Conservation (phyloP, 2,113 vertebrate species). For the Ailuropoda melanoleuca region DNA sequence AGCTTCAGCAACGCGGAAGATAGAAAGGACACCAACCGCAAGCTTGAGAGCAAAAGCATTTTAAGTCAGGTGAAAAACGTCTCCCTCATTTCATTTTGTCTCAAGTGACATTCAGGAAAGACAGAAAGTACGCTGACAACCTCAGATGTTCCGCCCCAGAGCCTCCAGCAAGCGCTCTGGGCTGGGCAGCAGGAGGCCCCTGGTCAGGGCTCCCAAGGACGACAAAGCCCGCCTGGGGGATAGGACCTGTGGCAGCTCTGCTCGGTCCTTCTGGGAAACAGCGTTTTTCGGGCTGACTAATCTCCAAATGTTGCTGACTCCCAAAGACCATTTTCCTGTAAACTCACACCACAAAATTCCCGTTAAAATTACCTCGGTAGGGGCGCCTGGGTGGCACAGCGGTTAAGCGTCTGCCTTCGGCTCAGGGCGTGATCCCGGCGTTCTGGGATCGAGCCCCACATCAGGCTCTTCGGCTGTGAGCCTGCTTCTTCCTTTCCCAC, state of each 20-base stretch:
- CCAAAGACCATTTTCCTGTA: conserved; percentile 32
- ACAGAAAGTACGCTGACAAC: not conserved
- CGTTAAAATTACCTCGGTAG: not conserved
- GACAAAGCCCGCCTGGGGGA: accelerated
- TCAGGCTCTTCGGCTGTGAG: too few species aligned
- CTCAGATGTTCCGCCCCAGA: not conserved
- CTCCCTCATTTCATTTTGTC: not conserved
- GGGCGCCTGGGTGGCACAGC: too few species aligned
- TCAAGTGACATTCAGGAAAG: not conserved
- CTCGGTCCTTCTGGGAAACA: conserved; percentile 72
- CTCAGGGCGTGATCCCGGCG: too few species aligned
- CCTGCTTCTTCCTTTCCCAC: too few species aligned
- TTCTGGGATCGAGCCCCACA: too few species aligned
- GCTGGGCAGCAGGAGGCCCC: not conserved
- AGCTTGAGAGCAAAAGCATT: conserved; percentile 79
- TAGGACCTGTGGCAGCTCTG: not conserved
- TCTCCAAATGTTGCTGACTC: not conserved
- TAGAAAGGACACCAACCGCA: conserved; percentile 64
- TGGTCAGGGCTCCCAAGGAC: accelerated
- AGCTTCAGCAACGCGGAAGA: conserved; percentile 49
- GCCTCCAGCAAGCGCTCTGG: not conserved
- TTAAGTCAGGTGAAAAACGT: conserved; percentile 70
- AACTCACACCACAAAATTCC: conserved; percentile 7
- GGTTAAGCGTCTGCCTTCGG: too few species aligned
- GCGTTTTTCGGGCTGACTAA: not conserved